These are phyloP conservation scores for Tachina fera DNA, from an alignment of 2,888 invertebrate species.

Conservation along the genomic window DNA sequence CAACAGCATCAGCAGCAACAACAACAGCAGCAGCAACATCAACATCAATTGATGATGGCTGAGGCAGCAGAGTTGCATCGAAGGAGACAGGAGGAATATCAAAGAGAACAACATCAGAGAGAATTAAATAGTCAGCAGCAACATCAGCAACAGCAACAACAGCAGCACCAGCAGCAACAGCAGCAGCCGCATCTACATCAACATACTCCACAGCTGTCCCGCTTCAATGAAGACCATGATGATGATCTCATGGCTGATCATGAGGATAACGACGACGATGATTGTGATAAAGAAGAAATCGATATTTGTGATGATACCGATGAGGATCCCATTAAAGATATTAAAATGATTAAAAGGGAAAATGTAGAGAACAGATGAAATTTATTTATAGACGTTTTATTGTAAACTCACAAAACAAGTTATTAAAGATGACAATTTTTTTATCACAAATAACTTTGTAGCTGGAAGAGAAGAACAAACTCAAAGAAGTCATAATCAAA, in stretches of 20 bases:
- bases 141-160: slow-evolving; percentile 73
- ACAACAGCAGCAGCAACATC: slow-evolving; percentile 75
- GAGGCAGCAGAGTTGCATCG: slow-evolving; percentile 74
- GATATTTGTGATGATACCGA: slow-evolving; percentile 80
- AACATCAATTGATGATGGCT: slow-evolving; percentile 73
- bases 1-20: slow-evolving; percentile 74
- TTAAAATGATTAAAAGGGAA: slow-evolving; percentile 70
- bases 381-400: slow-evolving; percentile 80
- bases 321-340: slow-evolving; percentile 74
- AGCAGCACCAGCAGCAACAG: slow-evolving; percentile 72
- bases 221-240: slow-evolving; percentile 72
- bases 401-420: slow-evolving; percentile 73
- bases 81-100: slow-evolving; percentile 71
- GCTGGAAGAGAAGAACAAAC: too few species aligned
- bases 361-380: slow-evolving; percentile 78
- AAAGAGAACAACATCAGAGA: slow-evolving; percentile 72
- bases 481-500: too few species aligned
- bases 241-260: slow-evolving; percentile 72
- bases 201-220: slow-evolving; percentile 55
- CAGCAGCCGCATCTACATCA: slow-evolving; percentile 70
- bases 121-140: slow-evolving; percentile 46
- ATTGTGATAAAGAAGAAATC: slow-evolving; percentile 77
- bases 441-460: too few species aligned
- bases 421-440: background rate
- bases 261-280: slow-evolving; percentile 76